Percentiles rank a stretch among this genome's conserved stretches.
These are phyloP conservation scores for Microplitis deprimator DNA, from an alignment of 2,888 invertebrate species.

Conservation along the genomic window DNA sequence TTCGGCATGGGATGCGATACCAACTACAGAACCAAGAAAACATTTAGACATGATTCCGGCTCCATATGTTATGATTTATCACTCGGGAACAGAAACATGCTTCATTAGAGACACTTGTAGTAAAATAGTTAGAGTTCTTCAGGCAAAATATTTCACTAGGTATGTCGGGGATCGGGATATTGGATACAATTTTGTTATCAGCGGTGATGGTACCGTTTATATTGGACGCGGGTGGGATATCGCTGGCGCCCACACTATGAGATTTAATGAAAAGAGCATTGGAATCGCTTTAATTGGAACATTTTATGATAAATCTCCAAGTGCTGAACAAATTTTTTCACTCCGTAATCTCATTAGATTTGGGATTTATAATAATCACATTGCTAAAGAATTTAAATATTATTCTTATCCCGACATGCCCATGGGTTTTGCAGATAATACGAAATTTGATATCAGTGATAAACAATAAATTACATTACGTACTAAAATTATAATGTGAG, in stretches of 20 bases:
- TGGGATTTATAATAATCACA: slow-evolving; percentile 72
- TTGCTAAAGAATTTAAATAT: too few species aligned
- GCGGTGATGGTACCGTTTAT: slow-evolving; percentile 84
- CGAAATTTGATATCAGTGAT: too few species aligned
- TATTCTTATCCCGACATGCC: too few species aligned
- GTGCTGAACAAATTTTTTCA: slow-evolving; percentile 72
- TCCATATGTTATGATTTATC: slow-evolving; percentile 64
- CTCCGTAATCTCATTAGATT: slow-evolving; percentile 76
- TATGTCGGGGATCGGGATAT: slow-evolving; percentile 77
- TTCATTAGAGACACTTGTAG: slow-evolving; percentile 51
- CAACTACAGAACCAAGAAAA: slow-evolving; percentile 63
- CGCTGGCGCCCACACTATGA: slow-evolving; percentile 80
- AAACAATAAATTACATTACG: too few species aligned
- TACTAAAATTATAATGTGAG: too few species aligned
- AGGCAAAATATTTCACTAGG: slow-evolving; percentile 77
- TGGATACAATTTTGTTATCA: slow-evolving; percentile 84
- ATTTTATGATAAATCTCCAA: slow-evolving; percentile 73
- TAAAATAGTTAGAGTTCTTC: slow-evolving; percentile 39
- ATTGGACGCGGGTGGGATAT: slow-evolving; percentile 83
- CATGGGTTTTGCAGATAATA: too few species aligned
- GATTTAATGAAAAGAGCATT: slow-evolving; percentile 79
- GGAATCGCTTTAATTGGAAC: slow-evolving; percentile 83
- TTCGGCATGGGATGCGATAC: slow-evolving; percentile 79
- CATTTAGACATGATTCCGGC: slow-evolving; percentile 57
- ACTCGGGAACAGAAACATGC: slow-evolving; percentile 62